Percentiles rank a stretch among this genome's conserved stretches.
These are phyloP conservation scores for Amniataba percoides DNA, from an alignment of 2,797 vertebrate genomes.

Conservation along the genomic window DNA sequence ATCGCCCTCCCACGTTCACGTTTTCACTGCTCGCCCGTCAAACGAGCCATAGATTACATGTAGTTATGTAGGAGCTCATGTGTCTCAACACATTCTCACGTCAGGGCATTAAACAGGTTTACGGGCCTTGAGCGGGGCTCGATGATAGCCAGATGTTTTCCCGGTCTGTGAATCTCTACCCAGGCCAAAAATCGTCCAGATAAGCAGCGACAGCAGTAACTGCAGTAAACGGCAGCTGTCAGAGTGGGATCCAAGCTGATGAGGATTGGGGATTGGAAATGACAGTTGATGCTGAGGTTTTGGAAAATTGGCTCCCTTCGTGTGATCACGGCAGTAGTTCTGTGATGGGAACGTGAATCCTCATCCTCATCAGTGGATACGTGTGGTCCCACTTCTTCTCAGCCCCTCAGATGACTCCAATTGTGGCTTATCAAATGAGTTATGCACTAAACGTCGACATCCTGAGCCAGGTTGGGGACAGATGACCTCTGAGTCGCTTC, in stretches of 20 bases:
- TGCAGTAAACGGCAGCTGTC: slow-evolving; percentile 56
- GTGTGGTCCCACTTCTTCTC: neutral
- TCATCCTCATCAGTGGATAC: slow-evolving; percentile 48
- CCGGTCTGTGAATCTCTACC: slow-evolving; percentile 60
- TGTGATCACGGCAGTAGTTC: slow-evolving; percentile 58
- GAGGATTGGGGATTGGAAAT: slow-evolving; percentile 33
- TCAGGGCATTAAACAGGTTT: slow-evolving; percentile 71
- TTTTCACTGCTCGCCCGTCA: slow-evolving; percentile 50
- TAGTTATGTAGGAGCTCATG: slow-evolving; percentile 62
- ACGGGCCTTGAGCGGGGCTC: slow-evolving; percentile 56
- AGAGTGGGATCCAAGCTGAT: slow-evolving; percentile 35
- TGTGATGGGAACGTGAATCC: slow-evolving; percentile 48
- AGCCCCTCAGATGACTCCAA: slow-evolving; percentile 45
- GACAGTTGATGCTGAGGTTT: slow-evolving; percentile 64
- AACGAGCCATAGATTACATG: slow-evolving; percentile 63
- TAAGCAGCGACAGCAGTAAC: slow-evolving; percentile 44
- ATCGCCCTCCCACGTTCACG: slow-evolving; percentile 23
- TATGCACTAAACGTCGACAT: slow-evolving; percentile 48
- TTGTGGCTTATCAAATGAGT: slow-evolving; percentile 52
- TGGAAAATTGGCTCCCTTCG: slow-evolving; percentile 61
- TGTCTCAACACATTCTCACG: slow-evolving; percentile 71
- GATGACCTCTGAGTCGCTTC: slow-evolving; percentile 62
- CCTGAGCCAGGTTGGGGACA: slow-evolving; percentile 40
- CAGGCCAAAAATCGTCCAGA: slow-evolving; percentile 36
- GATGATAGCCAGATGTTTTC: slow-evolving; percentile 81